Percentiles rank a stretch among this genome's conserved stretches.
Evolutionary conservation across 2,888 invertebrate species (phyloP).

Genomic region (Nephrotoma appendiculata): DNA sequence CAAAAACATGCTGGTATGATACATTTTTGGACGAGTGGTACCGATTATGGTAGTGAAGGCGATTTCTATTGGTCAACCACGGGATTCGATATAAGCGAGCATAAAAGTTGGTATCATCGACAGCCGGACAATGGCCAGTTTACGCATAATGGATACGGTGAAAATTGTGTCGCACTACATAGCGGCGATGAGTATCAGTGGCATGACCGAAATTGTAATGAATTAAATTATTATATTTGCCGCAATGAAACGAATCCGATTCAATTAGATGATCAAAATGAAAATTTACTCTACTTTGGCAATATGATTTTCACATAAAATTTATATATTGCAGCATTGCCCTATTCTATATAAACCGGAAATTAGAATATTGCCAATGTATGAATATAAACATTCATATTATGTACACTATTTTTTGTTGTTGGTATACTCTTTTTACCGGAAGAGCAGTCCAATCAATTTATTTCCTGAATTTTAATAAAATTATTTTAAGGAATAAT

Average conservation of each 20-base stretch:
- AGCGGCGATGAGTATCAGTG: not conserved
- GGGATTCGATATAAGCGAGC: not conserved
- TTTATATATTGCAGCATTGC: not conserved
- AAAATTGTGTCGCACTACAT: not conserved
- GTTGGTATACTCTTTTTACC: not conserved
- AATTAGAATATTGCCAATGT: not conserved
- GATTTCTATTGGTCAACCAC: not conserved
- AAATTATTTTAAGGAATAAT: not conserved
- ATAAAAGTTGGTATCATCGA: not conserved
- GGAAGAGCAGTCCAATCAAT: not conserved
- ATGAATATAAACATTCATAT: not conserved
- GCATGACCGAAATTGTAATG: not conserved
- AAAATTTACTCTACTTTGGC: not conserved
- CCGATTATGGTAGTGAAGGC: not conserved
- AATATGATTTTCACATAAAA: not conserved
- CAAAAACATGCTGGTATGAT: not conserved
- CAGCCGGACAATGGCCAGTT: not conserved
- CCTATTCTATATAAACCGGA: not conserved
- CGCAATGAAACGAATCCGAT: not conserved
- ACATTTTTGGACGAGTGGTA: conserved; percentile 1
- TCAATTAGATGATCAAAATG: not conserved
- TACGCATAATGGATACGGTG: not conserved
- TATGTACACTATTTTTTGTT: not conserved
- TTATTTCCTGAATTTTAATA: not conserved
- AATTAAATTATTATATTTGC: not conserved